Evolutionary conservation across 2,888 invertebrate genomes (phyloP).

Genomic region (Acanthopleura granulata): DNA sequence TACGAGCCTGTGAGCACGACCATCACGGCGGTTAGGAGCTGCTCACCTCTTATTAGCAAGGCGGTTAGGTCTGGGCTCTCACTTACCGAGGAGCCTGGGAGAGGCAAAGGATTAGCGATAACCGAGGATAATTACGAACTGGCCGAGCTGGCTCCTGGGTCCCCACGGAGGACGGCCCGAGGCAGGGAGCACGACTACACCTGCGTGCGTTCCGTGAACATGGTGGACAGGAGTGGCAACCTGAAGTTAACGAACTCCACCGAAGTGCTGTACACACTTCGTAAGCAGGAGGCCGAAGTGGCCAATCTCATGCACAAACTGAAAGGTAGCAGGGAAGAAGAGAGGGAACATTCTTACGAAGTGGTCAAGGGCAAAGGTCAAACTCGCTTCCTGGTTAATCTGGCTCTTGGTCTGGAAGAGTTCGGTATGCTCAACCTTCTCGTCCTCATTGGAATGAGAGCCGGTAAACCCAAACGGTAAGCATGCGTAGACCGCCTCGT

Average conservation of each 20-base stretch:
- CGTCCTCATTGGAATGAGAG: neutral
- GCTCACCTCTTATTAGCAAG: too few species aligned
- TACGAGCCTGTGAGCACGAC: too few species aligned
- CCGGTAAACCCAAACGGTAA: conserved; percentile 2
- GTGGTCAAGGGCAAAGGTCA: neutral
- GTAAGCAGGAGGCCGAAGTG: conserved; percentile 12
- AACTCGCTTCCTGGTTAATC: neutral
- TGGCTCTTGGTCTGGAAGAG: conserved; percentile 8
- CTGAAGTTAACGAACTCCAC: neutral
- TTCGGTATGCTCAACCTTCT: neutral
- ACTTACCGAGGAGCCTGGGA: neutral
- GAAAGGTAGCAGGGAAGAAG: conserved; percentile 10
- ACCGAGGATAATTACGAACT: conserved; percentile 1
- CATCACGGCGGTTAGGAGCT: too few species aligned
- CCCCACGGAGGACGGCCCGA: neutral
- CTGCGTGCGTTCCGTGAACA: neutral
- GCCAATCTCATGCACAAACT: conserved; percentile 3
- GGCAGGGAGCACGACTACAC: neutral
- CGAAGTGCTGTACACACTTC: conserved; percentile 8
- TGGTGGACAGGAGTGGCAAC: neutral
- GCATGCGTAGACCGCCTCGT: neutral
- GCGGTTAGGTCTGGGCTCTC: neutral
- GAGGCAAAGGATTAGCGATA: neutral
- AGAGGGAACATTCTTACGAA: conserved; percentile 7
- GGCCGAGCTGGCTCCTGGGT: neutral